Evolutionary conservation across 2,888 invertebrate species (phyloP), one percentile per base, ranked within the genome.

Genomic region (Toxonevra muliebris): DNA sequence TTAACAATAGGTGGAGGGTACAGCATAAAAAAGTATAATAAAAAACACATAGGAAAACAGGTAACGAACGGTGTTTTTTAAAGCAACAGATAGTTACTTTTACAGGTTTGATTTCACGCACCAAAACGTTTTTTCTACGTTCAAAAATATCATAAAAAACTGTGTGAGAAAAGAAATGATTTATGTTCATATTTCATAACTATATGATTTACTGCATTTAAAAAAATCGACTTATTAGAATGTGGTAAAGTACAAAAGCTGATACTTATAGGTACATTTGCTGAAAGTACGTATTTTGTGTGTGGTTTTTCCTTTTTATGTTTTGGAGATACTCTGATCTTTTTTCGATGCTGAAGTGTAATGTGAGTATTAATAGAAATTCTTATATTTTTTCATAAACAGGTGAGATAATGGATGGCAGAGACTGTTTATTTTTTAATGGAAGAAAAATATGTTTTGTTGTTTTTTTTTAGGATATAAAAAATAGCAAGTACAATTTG

Each of bases 161-260:
- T 48, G 50, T 48, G 13, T 48, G 15, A 4, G 15, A 48, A 48
- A 48, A 48, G 30, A 7, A 7, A 41, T 59, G 40, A 41, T 4
- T 17, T 43, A n/a, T n/a, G n/a, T n/a, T n/a, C n/a, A n/a, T n/a
- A n/a, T n/a, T n/a, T n/a, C n/a, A n/a, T n/a, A n/a, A 10, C 42
- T 59, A 11, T 30, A 30, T 58, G 8, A 41, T 40, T 41, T 13
- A 13, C 40, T 55, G 9, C 41, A 13, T 41, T 12, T 17, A 19
- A 63, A 64, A 59, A 71, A 71, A 68, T 72, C 78, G 79, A 78
- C 79, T 78, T 78, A 79, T 78, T 79, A 77, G 74, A 76, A 77
- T 71, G 50, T 61, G 13, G 52, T 13, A 12, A 41, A 20, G 13
- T n/a, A 12, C 30, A 30, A 30, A 30, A 30, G 30, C 30, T 30